Percentiles rank a stretch among this genome's conserved stretches.
Conservation (phyloP, 2,113 vertebrate species). For the Fregetta grallaria region DNA sequence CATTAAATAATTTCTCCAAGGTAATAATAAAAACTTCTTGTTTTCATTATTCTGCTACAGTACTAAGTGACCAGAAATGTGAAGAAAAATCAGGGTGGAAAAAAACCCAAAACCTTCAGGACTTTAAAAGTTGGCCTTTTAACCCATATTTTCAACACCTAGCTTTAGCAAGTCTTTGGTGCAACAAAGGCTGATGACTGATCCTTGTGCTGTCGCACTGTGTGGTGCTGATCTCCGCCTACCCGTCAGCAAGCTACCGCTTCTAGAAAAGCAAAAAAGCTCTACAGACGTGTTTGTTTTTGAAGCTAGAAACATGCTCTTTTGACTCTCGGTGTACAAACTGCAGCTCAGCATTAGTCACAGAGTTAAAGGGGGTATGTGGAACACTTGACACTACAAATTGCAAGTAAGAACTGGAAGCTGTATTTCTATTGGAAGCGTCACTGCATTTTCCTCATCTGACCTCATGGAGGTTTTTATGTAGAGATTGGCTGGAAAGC, state of each 20-base stretch:
- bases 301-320: neutral
- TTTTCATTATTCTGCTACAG: neutral
- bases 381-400: neutral
- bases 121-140: conserved; percentile 77
- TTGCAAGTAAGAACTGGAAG: neutral
- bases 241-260: conserved; percentile 39
- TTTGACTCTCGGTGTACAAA: neutral
- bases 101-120: neutral
- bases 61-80: neutral
- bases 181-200: conserved; percentile 79
- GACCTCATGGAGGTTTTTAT: neutral
- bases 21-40: neutral
- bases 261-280: neutral
- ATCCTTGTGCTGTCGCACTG: conserved; percentile 65
- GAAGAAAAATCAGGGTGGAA: neutral
- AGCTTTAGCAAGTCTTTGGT: conserved; percentile 74
- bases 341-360: neutral
- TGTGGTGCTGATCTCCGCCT: conserved; percentile 68
- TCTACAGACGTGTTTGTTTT: conserved; percentile 16
- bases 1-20: neutral
- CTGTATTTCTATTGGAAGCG: neutral
- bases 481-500: neutral
- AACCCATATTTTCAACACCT: conserved; percentile 84
- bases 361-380: neutral
- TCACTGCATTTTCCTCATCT: neutral